Base-by-base conservation (phyloP, 2,888 invertebrate genomes). In the Lissocephala sabroskyi region DNA sequence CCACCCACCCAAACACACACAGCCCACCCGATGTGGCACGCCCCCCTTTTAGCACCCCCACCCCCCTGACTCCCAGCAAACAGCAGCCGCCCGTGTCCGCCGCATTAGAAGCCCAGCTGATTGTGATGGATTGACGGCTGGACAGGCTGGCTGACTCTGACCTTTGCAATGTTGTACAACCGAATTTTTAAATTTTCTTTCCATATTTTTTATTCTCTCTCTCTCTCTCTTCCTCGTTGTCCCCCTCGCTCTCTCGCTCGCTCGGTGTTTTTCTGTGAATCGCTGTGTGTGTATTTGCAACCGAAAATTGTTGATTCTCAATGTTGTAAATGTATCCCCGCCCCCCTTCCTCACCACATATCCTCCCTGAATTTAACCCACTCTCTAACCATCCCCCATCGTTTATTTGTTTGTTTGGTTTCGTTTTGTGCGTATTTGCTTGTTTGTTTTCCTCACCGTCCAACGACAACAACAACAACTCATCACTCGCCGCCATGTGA, bases 181-280 rank as follows among this genome's bases (percentile, higher is more conserved):
- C 37, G 19, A 10, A 37, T 37, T 37, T 37, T 37, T 37, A 37
- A 17, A 37, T 37, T 19, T 37, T 37, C 18, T 37, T 37, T 16
- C 13, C 3, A 23, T 18, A 6, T 37, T 42, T 42, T 7, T 23
- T 26, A 3, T 3, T 39, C 23, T 23, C 39, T 23, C 7, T 19
- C 19, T 2, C 23, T 3, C 41, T 44, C 10, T 30, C 39, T 33
- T 17, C 29, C 39, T 47, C 13, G 36, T 23, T 48, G 14, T 23
- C 41, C 23, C 33, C 16, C 41, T 37, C 14, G 45, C 33, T 17
- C 17, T 13, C 16, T 41, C 16, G 5, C 5, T 14, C 14, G 26
- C 26, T 11, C 10, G 6, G 13, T 32, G 6, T 13, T 42, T 32
- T 30, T 32, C 18, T 32, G 14, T 32, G 29, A 5, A 9, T 18